Evolutionary conservation across 2,113 vertebrate genomes (phyloP).

Genomic region (Amazona vittata): DNA sequence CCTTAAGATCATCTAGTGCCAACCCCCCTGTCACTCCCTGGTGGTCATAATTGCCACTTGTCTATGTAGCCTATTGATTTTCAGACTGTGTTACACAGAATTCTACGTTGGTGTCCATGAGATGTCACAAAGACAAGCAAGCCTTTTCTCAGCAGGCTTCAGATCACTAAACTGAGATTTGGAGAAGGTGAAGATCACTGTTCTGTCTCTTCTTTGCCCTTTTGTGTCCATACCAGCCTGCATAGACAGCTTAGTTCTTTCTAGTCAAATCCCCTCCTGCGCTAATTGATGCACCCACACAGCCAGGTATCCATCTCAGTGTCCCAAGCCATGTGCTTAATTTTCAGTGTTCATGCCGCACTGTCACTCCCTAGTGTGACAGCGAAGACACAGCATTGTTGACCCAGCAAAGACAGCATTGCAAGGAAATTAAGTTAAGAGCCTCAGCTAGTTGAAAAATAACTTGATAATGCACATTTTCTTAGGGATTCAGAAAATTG

Average conservation of each 20-base stretch:
- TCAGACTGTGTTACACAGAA: not conserved
- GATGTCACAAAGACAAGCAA: not conserved
- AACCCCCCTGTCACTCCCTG: not conserved
- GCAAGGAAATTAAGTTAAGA: not conserved
- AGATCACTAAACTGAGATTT: not conserved
- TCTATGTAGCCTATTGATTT: not conserved
- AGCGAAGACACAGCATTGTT: not conserved
- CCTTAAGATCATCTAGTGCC: not conserved
- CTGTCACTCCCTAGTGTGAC: not conserved
- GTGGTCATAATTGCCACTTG: not conserved
- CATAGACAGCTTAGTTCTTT: not conserved
- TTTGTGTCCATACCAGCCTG: not conserved
- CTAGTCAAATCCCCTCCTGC: not conserved
- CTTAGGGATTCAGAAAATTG: not conserved
- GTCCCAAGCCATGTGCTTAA: not conserved
- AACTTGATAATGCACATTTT: not conserved
- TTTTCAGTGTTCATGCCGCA: accelerated
- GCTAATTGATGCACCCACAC: not conserved
- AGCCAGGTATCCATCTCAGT: not conserved
- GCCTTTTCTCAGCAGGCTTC: not conserved
- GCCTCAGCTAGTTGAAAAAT: not conserved
- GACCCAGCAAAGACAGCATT: not conserved
- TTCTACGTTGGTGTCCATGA: not conserved
- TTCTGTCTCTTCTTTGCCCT: not conserved
- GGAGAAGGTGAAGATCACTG: not conserved